Base-by-base conservation (phyloP, 2,113 vertebrate species). In the Pseudorectes ferrugineus region DNA sequence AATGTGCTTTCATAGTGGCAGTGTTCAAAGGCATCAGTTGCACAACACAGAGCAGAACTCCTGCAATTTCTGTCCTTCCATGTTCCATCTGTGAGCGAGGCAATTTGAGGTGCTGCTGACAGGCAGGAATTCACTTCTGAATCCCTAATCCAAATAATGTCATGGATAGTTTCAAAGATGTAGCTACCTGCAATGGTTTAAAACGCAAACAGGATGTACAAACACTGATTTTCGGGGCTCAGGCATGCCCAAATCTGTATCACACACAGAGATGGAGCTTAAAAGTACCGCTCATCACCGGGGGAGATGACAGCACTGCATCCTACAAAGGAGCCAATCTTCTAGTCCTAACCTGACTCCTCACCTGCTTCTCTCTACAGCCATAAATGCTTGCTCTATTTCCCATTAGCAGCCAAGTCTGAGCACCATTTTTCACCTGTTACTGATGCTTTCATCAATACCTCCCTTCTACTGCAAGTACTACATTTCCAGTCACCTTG, bases 401-500 rank as follows among this genome's bases (percentile, higher is more conserved):
- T 79, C 77, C 70, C 77, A 28, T 52, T 63, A 91, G 36, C 36
- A 89, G 36, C 12, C 49, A 17, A 57, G 4, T 17, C 17, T 25
- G 31, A 65, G 62, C 55, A 81, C 54, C 36, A 52, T 61, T 95
- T 88, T 83, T 48, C 36, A 93, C 75, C 59, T 66, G 33, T 43
- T 89, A 62, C 45, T 40, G 46, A 68, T 63, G 33, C 67, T 45
- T 88, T 68, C 86, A 94, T 81, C 82, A 67, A 6, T 49, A 76
- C 62, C 78, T 85, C 61, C 38, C 66, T 87, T 74, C 74, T n/a
- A 14, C 71, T 63, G 29, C 70, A 78, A 78, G 68, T n/a, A 59
- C 48, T 57, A 33, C 66, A 57, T 75, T 94, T 80, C 73, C 74
- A 92, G 89, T 49, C 68, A 70, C 58, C 46, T 46, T 92, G 88